These are phyloP conservation scores for Hydrolagus affinis DNA, from an alignment of 2,113 vertebrate genomes.

Conservation along the genomic window DNA sequence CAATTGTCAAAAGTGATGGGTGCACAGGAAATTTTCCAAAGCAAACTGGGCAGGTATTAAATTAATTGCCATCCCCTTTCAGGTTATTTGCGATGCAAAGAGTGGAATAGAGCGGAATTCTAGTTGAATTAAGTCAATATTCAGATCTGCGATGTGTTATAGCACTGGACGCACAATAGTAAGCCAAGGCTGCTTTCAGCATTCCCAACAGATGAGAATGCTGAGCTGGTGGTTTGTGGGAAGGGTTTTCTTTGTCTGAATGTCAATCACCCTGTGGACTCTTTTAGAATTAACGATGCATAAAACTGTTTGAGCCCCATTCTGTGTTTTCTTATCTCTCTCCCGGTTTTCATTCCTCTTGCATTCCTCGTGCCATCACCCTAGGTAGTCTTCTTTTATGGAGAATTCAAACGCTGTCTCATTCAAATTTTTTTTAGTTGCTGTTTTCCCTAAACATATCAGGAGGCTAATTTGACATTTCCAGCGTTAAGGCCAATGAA, in stretches of 20 bases:
- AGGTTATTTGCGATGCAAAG: background rate
- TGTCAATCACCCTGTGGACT: background rate
- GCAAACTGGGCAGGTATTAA: background rate
- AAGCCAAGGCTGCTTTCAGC: background rate
- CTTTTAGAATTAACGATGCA: background rate
- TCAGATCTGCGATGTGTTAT: background rate
- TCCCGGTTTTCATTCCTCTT: background rate
- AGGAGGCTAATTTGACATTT: too few species aligned
- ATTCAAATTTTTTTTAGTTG: slow-evolving; percentile 5
- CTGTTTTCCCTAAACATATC: too few species aligned
- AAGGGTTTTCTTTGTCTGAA: background rate
- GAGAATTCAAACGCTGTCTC: background rate
- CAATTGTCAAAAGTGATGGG: background rate
- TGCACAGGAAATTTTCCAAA: background rate
- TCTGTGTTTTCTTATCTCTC: background rate
- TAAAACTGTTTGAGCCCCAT: background rate
- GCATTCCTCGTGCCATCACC: background rate
- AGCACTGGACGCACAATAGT: background rate
- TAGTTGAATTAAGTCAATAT: background rate
- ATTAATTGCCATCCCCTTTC: background rate
- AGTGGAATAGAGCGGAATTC: background rate
- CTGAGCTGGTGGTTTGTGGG: background rate
- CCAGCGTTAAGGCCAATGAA: too few species aligned
- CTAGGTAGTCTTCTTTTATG: background rate
- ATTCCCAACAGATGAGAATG: background rate